phyloP scores from a whole-genome alignment of 2,888 invertebrate species.

The Eumacrocentrus americanus region DNA sequence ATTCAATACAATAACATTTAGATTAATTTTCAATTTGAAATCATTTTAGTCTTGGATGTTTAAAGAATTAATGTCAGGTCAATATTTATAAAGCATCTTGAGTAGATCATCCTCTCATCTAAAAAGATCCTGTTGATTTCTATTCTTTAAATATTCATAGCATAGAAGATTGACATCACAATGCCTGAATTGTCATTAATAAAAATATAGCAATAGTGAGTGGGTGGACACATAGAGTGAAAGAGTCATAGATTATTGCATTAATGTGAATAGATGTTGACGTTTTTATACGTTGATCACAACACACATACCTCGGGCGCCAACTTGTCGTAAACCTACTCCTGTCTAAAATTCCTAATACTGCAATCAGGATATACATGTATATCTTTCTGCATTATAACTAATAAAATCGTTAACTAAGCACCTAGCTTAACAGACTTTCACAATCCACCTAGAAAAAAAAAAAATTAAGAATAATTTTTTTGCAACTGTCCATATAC shows the following conservation, averaged over 20 bases:
- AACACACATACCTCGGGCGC: neutral
- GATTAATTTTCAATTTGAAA: no score
- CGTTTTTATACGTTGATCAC: slow-evolving; percentile 5
- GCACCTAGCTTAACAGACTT: neutral
- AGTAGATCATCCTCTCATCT: slow-evolving; percentile 39
- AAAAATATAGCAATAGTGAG: slow-evolving; percentile 27
- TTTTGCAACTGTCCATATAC: no score
- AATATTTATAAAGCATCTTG: no score
- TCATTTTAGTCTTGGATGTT: no score
- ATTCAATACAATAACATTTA: neutral
- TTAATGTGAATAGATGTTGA: slow-evolving; percentile 23
- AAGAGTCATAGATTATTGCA: slow-evolving; percentile 22
- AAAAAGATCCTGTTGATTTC: slow-evolving; percentile 7
- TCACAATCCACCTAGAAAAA: no score
- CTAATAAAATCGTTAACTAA: neutral
- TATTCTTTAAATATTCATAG: slow-evolving; percentile 3
- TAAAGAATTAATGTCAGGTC: no score
- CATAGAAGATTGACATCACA: neutral
- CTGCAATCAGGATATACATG: neutral
- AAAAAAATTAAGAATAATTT: no score
- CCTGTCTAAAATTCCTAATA: neutral
- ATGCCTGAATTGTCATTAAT: slow-evolving; percentile 29
- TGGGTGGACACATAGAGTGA: slow-evolving; percentile 21
- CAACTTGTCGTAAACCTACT: neutral
- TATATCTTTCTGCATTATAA: no score